Percentiles rank a stretch among this genome's conserved stretches.
phyloP scores from a whole-genome alignment of 1,140 invertebrate genomes.

The Hypothenemus hampei region DNA sequence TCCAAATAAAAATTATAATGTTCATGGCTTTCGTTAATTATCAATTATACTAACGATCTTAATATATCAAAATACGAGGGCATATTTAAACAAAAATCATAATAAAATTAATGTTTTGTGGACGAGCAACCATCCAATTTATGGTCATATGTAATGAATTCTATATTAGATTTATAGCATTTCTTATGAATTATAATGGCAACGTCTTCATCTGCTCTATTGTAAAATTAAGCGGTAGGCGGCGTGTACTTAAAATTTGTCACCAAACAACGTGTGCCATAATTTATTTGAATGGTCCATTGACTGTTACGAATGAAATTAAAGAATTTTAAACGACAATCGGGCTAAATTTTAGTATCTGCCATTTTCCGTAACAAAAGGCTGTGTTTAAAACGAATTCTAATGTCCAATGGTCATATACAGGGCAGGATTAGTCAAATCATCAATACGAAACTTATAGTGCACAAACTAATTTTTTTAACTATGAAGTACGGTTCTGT shows the following conservation, averaged over 20 bases:
- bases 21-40: background rate
- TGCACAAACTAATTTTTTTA: no score
- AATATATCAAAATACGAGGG: background rate
- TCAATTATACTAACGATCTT: conserved; percentile 3
- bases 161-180: background rate
- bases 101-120: background rate
- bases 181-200: background rate
- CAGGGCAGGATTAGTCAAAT: no score
- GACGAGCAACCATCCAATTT: background rate
- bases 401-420: no score
- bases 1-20: conserved; percentile 13
- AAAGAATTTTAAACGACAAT: conserved; percentile 34
- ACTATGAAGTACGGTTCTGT: background rate
- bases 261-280: conserved; percentile 31
- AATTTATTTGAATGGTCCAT: conserved; percentile 38
- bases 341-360: conserved; percentile 20
- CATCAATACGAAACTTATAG: no score
- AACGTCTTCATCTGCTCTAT: conserved; percentile 16
- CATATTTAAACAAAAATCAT: background rate
- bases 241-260: conserved; percentile 29
- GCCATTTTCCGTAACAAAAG: conserved; percentile 11
- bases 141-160: background rate
- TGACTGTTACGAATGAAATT: conserved; percentile 27
- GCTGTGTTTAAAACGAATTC: conserved; percentile 37
- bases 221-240: conserved; percentile 19